These are phyloP conservation scores for Maconellicoccus hirsutus DNA, from an alignment of 1,140 invertebrate genomes.

Conservation along the genomic window DNA sequence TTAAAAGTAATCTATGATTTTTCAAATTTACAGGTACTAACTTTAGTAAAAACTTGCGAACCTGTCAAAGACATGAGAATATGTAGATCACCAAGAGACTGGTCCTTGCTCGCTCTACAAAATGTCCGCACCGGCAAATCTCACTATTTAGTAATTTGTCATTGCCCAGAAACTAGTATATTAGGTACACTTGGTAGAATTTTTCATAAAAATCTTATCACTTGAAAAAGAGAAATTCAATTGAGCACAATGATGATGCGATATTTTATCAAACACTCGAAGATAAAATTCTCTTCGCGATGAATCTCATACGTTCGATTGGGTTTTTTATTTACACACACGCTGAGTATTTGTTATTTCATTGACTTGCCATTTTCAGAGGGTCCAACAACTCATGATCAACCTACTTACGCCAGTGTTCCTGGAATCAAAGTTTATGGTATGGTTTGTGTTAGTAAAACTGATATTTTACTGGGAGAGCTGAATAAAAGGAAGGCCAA, in stretches of 20 bases:
- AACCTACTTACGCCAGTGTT: slow-evolving; percentile 83
- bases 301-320: too few species aligned
- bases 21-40: slow-evolving; percentile 71
- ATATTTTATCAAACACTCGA: too few species aligned
- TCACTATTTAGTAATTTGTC: slow-evolving; percentile 85
- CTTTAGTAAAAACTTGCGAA: slow-evolving; percentile 85
- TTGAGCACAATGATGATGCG: too few species aligned
- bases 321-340: too few species aligned
- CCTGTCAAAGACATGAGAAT: slow-evolving; percentile 76
- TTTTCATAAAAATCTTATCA: too few species aligned
- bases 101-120: slow-evolving; percentile 81
- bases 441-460: slow-evolving; percentile 68
- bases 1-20: too few species aligned
- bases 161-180: slow-evolving; percentile 58
- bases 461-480: not conserved
- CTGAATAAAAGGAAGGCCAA: not conserved
- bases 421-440: slow-evolving; percentile 83
- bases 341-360: too few species aligned
- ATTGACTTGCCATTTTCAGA: slow-evolving; percentile 41
- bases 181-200: slow-evolving; percentile 26
- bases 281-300: too few species aligned
- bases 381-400: slow-evolving; percentile 84
- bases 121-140: slow-evolving; percentile 86
- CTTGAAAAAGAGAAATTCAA: too few species aligned
- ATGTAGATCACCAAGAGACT: slow-evolving; percentile 75